A percentile compares a stretch with the other conserved stretches of the same genome.
Conservation (phyloP, 2,113 vertebrate genomes). For the Xiphophorus maculatus region DNA sequence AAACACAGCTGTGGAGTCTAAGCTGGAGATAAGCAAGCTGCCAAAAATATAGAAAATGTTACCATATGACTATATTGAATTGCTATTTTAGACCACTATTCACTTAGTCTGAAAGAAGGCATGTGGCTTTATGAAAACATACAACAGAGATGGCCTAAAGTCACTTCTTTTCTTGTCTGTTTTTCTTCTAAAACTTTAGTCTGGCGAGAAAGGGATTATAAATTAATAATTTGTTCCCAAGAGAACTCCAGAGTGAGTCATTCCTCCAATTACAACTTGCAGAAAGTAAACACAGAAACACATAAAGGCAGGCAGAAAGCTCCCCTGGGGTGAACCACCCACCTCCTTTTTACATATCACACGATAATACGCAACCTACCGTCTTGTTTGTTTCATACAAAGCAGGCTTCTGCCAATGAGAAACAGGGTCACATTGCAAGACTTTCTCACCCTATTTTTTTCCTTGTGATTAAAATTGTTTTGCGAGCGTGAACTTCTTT, state of each 20-base stretch:
- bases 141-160: constrained; percentile 24
- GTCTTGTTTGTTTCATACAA: constrained; percentile 19
- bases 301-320: constrained; percentile 45
- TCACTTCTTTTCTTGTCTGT: constrained; percentile 19
- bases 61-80: background rate
- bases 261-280: constrained; percentile 56
- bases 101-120: background rate
- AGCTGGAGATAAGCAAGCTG: background rate
- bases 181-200: constrained; percentile 46
- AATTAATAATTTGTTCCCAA: constrained; percentile 64
- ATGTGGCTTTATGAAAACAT: constrained; percentile 17
- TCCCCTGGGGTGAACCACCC: constrained; percentile 37
- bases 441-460: background rate
- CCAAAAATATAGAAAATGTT: constrained; percentile 2
- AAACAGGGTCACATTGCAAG: constrained; percentile 43
- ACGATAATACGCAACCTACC: constrained; percentile 20
- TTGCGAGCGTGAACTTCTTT: background rate
- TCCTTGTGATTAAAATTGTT: background rate
- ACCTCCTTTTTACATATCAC: constrained; percentile 21
- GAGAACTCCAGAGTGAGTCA: constrained; percentile 57
- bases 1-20: constrained; percentile 24
- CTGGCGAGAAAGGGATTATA: constrained; percentile 38
- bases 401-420: constrained; percentile 46
- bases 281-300: constrained; percentile 56
- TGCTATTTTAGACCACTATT: background rate